Percentiles rank a stretch among this genome's conserved stretches.
Evolutionary conservation across 2,113 vertebrate genomes (phyloP).

Genomic region (Megatriorchis doriae): DNA sequence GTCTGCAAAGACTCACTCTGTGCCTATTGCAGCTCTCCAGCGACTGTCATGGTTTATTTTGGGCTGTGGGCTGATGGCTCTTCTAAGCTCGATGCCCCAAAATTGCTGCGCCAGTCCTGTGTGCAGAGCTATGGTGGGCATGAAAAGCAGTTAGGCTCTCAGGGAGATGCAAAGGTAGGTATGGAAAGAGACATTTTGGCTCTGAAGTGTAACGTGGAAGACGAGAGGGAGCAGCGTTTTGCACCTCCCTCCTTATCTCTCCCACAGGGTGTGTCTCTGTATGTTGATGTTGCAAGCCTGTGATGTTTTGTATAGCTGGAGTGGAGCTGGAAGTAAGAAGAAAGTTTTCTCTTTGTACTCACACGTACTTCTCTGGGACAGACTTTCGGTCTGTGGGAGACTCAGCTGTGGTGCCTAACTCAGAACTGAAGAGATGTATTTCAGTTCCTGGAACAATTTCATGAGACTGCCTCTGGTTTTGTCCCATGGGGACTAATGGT

Average conservation of each 20-base stretch:
- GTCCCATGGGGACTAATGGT: neutral
- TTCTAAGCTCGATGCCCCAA: neutral
- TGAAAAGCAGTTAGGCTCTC: neutral
- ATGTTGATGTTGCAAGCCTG: neutral
- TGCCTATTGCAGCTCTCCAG: neutral
- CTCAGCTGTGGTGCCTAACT: neutral
- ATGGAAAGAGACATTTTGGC: neutral
- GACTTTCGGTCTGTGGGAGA: neutral
- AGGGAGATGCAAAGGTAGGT: neutral
- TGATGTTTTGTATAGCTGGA: neutral
- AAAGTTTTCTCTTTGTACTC: neutral
- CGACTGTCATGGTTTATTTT: neutral
- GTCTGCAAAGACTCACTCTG: neutral
- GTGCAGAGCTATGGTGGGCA: neutral
- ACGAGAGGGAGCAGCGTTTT: neutral
- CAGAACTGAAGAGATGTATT: neutral
- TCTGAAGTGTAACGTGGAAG: neutral
- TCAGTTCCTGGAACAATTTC: neutral
- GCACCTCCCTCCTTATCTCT: neutral
- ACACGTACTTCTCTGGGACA: neutral
- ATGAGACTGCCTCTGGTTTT: neutral
- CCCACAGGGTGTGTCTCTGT: neutral
- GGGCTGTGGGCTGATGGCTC: neutral
- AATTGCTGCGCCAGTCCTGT: neutral
- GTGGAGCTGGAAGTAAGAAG: neutral